phyloP scores from a whole-genome alignment of 92 coral and sea anemone species.

The Epizoanthus stellaris region DNA sequence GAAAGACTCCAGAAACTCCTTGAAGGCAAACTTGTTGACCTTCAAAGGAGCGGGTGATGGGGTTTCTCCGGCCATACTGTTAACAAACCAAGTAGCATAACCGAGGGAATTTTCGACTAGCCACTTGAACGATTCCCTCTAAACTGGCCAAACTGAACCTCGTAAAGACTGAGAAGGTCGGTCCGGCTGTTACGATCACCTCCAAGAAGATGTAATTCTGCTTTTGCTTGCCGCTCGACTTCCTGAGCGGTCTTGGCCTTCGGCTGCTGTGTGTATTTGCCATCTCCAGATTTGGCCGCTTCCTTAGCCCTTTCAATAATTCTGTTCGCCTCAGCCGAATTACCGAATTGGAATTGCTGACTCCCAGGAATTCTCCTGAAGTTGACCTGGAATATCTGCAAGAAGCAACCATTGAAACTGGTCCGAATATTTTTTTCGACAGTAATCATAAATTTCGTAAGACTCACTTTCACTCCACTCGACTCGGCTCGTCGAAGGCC shows the following conservation, averaged over 20 bases:
- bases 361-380: not conserved
- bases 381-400: not conserved
- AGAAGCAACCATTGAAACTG: not conserved
- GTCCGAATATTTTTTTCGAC: no score
- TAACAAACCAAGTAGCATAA: not conserved
- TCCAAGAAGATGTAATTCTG: not conserved
- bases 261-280: not conserved
- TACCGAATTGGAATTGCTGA: not conserved
- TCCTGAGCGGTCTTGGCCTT: not conserved
- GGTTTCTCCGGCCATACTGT: not conserved
- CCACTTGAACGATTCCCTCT: not conserved
- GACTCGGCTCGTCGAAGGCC: not conserved
- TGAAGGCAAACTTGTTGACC: no score
- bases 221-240: not conserved
- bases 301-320: not conserved
- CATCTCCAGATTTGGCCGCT: not conserved
- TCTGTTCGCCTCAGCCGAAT: not conserved
- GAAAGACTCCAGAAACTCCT: no score
- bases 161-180: not conserved
- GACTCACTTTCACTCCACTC: not conserved
- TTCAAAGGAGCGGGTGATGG: no score
- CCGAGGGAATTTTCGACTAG: not conserved
- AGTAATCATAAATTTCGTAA: not conserved
- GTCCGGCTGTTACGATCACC: not conserved
- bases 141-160: slow-evolving; percentile 12